These are phyloP conservation scores for Conus ventricosus DNA, from an alignment of 1,140 invertebrate species.

Conservation along the genomic window DNA sequence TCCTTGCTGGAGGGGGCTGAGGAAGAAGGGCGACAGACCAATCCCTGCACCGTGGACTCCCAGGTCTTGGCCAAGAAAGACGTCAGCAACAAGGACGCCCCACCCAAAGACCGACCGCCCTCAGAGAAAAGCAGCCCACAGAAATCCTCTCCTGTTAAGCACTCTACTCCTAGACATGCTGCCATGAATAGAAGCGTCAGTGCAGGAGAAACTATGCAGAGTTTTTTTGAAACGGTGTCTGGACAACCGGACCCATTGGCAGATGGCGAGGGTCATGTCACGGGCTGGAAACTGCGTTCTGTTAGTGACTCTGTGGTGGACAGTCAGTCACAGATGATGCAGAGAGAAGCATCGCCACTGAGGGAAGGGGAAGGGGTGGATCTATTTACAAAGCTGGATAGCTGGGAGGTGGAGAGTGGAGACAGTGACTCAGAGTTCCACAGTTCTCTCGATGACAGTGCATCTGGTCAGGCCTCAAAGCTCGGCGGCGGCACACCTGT, in stretches of 20 bases:
- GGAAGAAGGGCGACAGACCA: not conserved
- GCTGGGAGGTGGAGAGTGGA: constrained; percentile 18
- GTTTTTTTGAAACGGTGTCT: not conserved
- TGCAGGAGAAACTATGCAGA: not conserved
- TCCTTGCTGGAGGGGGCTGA: constrained; percentile 13
- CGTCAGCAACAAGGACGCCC: not conserved
- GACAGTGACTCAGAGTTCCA: constrained; percentile 16
- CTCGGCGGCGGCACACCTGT: not conserved
- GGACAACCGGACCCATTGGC: not conserved
- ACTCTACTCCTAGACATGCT: not conserved
- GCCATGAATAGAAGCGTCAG: not conserved
- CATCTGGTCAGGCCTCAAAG: not conserved
- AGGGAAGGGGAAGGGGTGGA: not conserved
- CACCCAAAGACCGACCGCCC: not conserved
- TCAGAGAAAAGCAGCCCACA: not conserved
- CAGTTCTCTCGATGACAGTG: constrained; percentile 13
- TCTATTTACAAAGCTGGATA: not conserved
- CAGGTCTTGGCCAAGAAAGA: constrained; percentile 38
- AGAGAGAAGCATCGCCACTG: not conserved
- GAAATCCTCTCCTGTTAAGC: not conserved
- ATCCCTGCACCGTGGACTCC: constrained; percentile 28
- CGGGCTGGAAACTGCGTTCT: not conserved
- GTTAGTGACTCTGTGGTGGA: not conserved
- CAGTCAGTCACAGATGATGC: not conserved
- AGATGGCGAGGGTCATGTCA: not conserved